Percentiles rank a stretch among this genome's conserved stretches.
phyloP scores from a whole-genome alignment of 2,113 vertebrate genomes.

The Tenrec ecaudatus region DNA sequence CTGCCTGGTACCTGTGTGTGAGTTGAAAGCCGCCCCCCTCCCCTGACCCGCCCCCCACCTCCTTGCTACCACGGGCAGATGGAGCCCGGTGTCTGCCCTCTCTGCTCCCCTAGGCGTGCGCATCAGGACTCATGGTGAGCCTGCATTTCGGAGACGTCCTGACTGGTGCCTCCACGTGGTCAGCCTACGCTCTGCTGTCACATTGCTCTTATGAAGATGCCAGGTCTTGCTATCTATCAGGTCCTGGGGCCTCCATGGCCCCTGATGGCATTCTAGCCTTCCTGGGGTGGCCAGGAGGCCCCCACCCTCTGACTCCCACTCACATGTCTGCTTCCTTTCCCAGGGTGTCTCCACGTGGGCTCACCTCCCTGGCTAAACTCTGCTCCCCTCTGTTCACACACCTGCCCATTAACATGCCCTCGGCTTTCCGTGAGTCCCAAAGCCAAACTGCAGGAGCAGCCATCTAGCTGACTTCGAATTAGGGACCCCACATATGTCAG shows the following conservation, averaged over 20 bases:
- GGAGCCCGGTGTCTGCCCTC: rapidly evolving
- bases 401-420: background rate
- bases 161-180: no score
- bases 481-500: background rate
- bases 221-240: background rate
- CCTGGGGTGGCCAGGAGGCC: background rate
- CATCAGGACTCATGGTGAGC: no score
- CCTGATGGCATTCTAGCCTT: background rate
- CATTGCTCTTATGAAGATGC: background rate
- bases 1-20: rapidly evolving
- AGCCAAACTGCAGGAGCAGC: background rate
- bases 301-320: background rate
- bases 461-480: background rate
- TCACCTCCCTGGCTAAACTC: no score
- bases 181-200: background rate
- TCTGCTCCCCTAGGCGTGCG: background rate
- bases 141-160: background rate
- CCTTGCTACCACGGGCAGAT: rapidly evolving
- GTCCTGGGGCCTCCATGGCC: background rate
- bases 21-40: background rate
- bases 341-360: background rate
- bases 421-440: background rate
- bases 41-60: no score
- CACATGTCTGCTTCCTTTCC: background rate
- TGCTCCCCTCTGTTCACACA: background rate